phyloP scores from a whole-genome alignment of 2,888 invertebrate species.

The Lepidocyrtoides sp. region DNA sequence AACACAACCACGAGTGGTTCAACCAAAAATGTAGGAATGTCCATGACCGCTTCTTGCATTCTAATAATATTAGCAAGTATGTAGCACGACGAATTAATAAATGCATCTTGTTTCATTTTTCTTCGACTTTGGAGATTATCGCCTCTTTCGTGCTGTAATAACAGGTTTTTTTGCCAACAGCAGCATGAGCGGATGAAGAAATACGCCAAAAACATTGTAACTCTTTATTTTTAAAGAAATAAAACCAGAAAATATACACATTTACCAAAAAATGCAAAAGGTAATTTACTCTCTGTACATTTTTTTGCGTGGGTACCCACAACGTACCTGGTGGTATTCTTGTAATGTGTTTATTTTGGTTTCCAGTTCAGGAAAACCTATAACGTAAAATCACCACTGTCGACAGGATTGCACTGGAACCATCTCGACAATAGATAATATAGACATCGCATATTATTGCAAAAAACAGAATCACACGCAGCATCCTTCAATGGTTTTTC shows the following conservation, averaged over 20 bases:
- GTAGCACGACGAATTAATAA: constrained; percentile 6
- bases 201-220: background rate
- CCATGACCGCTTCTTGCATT: no score
- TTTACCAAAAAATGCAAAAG: constrained; percentile 13
- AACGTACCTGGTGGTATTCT: no score
- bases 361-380: background rate
- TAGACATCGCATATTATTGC: background rate
- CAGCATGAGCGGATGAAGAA: constrained; percentile 46
- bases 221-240: background rate
- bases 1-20: no score
- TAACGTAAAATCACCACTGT: no score
- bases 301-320: constrained; percentile 13
- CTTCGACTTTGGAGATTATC: constrained; percentile 70
- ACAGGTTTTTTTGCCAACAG: constrained; percentile 76
- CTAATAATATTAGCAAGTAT: background rate
- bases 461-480: background rate
- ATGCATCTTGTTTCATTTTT: constrained; percentile 52
- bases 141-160: constrained; percentile 72
- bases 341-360: constrained; percentile 8
- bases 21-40: no score
- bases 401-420: no score
- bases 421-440: background rate
- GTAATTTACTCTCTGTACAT: background rate
- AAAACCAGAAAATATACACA: background rate
- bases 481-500: background rate